Percentiles rank a stretch among this genome's conserved stretches.
Conservation (phyloP, 2,888 invertebrate species). For the Apamea anceps region DNA sequence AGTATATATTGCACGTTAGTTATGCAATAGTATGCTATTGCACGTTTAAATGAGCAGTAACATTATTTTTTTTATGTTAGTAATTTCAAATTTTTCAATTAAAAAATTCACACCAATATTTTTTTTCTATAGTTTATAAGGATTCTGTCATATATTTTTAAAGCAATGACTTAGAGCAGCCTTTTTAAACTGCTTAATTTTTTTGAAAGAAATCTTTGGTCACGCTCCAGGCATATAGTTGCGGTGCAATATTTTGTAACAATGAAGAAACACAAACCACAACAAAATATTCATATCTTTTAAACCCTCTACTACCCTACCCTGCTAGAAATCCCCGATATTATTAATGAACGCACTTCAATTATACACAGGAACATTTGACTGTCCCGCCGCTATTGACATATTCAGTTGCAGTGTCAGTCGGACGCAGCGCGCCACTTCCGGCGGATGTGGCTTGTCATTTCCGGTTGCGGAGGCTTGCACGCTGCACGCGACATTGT, state of each 20-base stretch:
- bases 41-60: not conserved
- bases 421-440: conserved; percentile 72
- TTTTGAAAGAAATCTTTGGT: too few species aligned
- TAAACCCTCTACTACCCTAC: not conserved
- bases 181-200: too few species aligned
- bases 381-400: not conserved
- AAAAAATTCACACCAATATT: too few species aligned
- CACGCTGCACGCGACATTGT: conserved; percentile 66
- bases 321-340: not conserved
- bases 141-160: too few species aligned
- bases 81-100: too few species aligned
- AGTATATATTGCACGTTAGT: too few species aligned
- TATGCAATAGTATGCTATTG: not conserved
- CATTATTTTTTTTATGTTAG: not conserved
- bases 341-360: conserved; percentile 42
- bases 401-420: conserved; percentile 59
- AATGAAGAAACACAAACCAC: not conserved
- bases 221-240: too few species aligned
- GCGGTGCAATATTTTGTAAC: too few species aligned
- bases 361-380: conserved; percentile 50
- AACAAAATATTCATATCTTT: not conserved
- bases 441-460: conserved; percentile 77
- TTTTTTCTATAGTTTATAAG: too few species aligned
- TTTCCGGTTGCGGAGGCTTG: conserved; percentile 67
- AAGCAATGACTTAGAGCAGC: too few species aligned